Percentiles rank a stretch among this genome's conserved stretches.
phyloP scores from a whole-genome alignment of 2,113 vertebrate species.

The Pterocles gutturalis region DNA sequence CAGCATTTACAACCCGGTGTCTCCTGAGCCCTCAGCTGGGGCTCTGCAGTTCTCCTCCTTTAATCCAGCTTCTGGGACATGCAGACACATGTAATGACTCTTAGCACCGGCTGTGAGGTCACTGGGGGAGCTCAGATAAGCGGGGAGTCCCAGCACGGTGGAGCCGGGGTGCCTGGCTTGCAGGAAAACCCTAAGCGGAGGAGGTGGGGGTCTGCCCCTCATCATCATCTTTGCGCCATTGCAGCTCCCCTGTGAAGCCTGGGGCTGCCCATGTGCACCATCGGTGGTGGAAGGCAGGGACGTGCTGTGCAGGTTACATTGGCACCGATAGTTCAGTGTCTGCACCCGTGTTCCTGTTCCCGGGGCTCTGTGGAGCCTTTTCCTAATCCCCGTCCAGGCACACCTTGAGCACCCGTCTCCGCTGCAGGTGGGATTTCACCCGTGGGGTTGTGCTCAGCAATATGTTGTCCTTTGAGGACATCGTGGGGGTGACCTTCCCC shows the following conservation, averaged over 20 bases:
- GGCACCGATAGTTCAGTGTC: background rate
- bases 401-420: background rate
- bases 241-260: background rate
- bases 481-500: too few species aligned
- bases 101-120: fast-evolving
- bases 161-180: background rate
- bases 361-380: background rate
- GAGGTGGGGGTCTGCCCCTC: background rate
- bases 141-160: fast-evolving
- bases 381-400: too few species aligned
- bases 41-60: background rate
- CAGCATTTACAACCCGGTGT: background rate
- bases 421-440: background rate
- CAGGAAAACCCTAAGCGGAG: background rate
- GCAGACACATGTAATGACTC: background rate
- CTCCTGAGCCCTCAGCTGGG: fast-evolving
- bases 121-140: background rate
- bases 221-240: background rate
- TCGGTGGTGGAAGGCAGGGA: background rate
- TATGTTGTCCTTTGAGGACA: background rate
- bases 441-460: background rate
- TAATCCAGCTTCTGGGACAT: background rate
- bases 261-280: background rate
- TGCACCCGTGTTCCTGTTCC: background rate
- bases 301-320: background rate